Conservation (phyloP, 2,888 invertebrate species). For the Tiliacea aurago region DNA sequence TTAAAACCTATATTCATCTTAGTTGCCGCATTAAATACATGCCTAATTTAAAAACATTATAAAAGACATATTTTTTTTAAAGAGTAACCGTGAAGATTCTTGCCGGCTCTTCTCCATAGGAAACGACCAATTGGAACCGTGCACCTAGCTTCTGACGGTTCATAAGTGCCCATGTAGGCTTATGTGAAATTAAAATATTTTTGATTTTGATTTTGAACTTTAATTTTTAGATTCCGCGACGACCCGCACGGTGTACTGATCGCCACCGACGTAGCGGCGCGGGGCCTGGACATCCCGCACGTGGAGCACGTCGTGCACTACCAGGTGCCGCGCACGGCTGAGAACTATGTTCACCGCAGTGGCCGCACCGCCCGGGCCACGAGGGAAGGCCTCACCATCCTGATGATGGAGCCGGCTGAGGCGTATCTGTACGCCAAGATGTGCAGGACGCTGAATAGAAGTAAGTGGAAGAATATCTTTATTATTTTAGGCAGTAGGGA, state of each 20-base stretch:
- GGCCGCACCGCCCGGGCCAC: constrained; percentile 98
- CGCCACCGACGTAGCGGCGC: constrained; percentile 99
- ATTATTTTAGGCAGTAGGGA: neutral
- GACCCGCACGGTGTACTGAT: constrained; percentile 94
- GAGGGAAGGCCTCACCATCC: constrained; percentile 96
- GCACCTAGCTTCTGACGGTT: no score
- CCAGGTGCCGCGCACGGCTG: constrained; percentile 97
- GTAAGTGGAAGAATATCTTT: constrained; percentile 87
- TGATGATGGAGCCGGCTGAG: constrained; percentile 97
- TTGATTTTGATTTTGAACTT: no score
- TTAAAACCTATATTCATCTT: no score
- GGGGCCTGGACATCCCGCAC: constrained; percentile 98
- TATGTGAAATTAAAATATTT: no score
- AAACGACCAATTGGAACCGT: no score
- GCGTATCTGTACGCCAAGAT: constrained; percentile 94
- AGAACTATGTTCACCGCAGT: constrained; percentile 99
- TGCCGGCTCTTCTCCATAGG: no score
- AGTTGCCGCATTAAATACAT: no score
- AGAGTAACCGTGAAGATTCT: no score
- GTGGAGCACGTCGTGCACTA: constrained; percentile 99
- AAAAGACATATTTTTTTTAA: no score
- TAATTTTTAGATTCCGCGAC: constrained; percentile 91
- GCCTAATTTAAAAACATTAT: no score
- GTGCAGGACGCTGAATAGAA: constrained; percentile 95
- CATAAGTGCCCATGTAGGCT: no score